These are phyloP conservation scores for Pherbina coryleti DNA, from an alignment of 2,888 invertebrate species.

Conservation along the genomic window DNA sequence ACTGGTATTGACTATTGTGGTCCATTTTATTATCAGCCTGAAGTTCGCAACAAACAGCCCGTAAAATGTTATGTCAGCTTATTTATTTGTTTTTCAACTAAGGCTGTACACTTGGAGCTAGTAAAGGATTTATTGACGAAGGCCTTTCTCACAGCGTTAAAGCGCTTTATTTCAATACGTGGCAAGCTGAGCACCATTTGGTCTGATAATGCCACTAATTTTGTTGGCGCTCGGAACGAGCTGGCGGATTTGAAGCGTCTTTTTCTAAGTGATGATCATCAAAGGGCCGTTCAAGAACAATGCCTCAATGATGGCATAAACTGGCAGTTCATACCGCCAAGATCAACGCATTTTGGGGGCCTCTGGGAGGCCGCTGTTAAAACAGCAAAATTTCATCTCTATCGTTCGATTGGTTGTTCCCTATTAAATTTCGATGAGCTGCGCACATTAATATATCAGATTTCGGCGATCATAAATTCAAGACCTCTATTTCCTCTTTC, in stretches of 20 bases:
- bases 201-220: conserved; percentile 43
- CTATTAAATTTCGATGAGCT: conserved; percentile 44
- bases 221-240: conserved; percentile 40
- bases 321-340: conserved; percentile 40
- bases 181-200: conserved; percentile 44
- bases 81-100: conserved; percentile 38
- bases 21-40: conserved; percentile 33
- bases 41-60: conserved; percentile 31
- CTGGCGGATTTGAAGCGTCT: background rate
- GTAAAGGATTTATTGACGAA: conserved; percentile 37
- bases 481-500: conserved; percentile 46
- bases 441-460: conserved; percentile 41
- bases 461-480: conserved; percentile 47
- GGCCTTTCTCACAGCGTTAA: conserved; percentile 28
- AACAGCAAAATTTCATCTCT: conserved; percentile 33
- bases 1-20: conserved; percentile 38
- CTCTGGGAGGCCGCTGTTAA: conserved; percentile 39
- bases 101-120: conserved; percentile 35
- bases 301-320: conserved; percentile 37
- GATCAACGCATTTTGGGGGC: conserved; percentile 37
- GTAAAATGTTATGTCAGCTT: conserved; percentile 35
- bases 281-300: conserved; percentile 27
- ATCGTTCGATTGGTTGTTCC: conserved; percentile 22
- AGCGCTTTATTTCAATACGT: conserved; percentile 34
- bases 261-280: background rate